Evolutionary conservation across 2,113 vertebrate species (phyloP), one percentile per base, ranked within the genome.

Genomic region (Prolemur simus): DNA sequence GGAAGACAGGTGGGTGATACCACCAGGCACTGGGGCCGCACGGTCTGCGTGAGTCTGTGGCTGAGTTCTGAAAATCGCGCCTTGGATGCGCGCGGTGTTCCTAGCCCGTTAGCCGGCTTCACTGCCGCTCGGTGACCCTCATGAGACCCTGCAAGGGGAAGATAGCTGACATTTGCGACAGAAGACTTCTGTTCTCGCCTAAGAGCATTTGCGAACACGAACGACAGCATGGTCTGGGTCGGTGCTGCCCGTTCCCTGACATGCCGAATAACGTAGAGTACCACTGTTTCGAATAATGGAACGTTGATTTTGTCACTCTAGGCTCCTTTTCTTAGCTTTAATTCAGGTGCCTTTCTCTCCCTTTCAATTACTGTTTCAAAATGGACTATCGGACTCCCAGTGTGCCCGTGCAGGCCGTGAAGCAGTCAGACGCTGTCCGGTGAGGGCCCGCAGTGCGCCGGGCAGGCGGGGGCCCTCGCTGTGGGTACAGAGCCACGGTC

Each of bases 1-100:
- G 69, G 98, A 98, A 91, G 98, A 98, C 58, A 98, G 99, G 99
- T 99, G 95, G 97, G 99, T 29, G 0, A 1, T 42, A 4, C 11
- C 18, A 4, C 21, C 7, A 32, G 69, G 18, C 14, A 1, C 37
- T 3, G 3, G 7, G 29, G 29, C 21, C 13, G 32, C 23, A 34
- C 8, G 10, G 13, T 39, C 6, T 7, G 14, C 69, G 5, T 82
- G 63, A 34, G 29, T 32, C 7, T 80, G 0, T 18, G 34, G 7
- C 23, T 45, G 9, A 7, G 58, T 54, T 49, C 71, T 47, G 49
- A 58, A 32, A 29, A 3, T 3, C 13, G 3, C 2, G 2, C 52
- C 49, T 47, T 10, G 27, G 25, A 6, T 12, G 2, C 0, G 10
- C 14, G 2, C 13, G 15, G 8, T 23, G 10, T 29, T 29, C 34